phyloP scores from a whole-genome alignment of 2,797 vertebrate species.

The Malurus splendens region DNA sequence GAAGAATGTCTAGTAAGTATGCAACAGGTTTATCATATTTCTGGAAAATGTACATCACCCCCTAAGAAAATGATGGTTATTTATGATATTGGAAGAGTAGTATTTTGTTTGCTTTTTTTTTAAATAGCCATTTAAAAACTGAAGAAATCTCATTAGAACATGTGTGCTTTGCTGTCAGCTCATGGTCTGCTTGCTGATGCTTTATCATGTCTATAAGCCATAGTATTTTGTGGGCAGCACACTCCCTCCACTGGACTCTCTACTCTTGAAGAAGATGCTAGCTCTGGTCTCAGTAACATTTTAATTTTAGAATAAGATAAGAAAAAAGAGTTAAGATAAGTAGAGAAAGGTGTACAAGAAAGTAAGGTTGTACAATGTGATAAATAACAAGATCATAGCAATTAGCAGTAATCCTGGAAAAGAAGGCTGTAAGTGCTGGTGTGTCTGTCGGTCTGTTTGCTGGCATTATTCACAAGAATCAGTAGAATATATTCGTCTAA shows the following conservation, averaged over 20 bases:
- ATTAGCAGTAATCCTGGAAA: not conserved
- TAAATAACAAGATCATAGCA: not conserved
- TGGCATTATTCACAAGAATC: not conserved
- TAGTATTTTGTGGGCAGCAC: not conserved
- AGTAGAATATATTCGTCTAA: not conserved
- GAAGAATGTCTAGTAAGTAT: not conserved
- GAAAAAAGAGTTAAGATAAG: not conserved
- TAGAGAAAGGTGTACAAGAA: not conserved
- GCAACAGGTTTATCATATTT: not conserved
- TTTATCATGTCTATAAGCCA: not conserved
- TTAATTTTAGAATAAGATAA: not conserved
- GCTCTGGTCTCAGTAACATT: not conserved
- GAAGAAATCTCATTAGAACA: not conserved
- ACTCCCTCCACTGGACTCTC: fast-evolving
- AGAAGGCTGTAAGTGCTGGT: not conserved
- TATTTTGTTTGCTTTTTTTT: not conserved
- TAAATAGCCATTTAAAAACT: not conserved
- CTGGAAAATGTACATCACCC: not conserved
- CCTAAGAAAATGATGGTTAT: not conserved
- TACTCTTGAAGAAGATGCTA: not conserved
- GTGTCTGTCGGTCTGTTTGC: not conserved
- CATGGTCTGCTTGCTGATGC: not conserved
- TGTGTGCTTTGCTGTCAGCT: not conserved
- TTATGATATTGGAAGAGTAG: not conserved
- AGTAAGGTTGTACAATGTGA: not conserved